Conservation (phyloP, 2,797 vertebrate genomes). For the Notoglanidium macrostoma region DNA sequence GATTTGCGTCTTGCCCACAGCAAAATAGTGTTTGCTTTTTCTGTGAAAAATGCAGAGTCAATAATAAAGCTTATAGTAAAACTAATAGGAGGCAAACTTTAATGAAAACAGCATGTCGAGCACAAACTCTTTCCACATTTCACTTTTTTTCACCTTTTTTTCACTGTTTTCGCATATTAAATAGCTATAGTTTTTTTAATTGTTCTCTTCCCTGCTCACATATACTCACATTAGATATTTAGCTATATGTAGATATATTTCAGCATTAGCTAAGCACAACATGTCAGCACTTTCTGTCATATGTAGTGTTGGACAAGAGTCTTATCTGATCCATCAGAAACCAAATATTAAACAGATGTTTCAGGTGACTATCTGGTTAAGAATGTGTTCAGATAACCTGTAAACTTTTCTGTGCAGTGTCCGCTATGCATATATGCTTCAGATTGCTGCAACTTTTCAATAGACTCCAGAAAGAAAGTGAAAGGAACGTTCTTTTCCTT, state of each 20-base stretch:
- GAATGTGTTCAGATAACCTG: slow-evolving; percentile 19
- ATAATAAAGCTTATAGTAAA: neutral
- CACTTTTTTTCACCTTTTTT: neutral
- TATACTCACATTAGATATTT: no score
- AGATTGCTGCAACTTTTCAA: neutral
- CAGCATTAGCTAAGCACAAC: neutral
- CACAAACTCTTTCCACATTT: slow-evolving; percentile 7
- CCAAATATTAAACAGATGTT: neutral
- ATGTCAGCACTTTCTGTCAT: neutral
- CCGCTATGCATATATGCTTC: slow-evolving; percentile 8
- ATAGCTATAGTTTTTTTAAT: neutral
- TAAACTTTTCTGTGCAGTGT: slow-evolving; percentile 4
- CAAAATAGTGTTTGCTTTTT: slow-evolving; percentile 9
- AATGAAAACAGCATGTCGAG: slow-evolving; percentile 11
- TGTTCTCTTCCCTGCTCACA: neutral
- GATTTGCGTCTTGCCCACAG: neutral
- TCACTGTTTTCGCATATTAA: neutral
- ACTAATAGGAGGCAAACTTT: neutral
- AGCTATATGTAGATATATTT: no score
- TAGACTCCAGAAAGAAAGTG: slow-evolving; percentile 47
- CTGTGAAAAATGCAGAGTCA: neutral
- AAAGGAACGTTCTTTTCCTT: slow-evolving; percentile 55
- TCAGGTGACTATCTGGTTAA: slow-evolving; percentile 35
- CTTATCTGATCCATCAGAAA: neutral
- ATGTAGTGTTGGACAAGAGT: neutral